Percentiles rank a stretch among this genome's conserved stretches.
Evolutionary conservation across 2,888 invertebrate species (phyloP).

Genomic region (Drosophila suboccidentalis): DNA sequence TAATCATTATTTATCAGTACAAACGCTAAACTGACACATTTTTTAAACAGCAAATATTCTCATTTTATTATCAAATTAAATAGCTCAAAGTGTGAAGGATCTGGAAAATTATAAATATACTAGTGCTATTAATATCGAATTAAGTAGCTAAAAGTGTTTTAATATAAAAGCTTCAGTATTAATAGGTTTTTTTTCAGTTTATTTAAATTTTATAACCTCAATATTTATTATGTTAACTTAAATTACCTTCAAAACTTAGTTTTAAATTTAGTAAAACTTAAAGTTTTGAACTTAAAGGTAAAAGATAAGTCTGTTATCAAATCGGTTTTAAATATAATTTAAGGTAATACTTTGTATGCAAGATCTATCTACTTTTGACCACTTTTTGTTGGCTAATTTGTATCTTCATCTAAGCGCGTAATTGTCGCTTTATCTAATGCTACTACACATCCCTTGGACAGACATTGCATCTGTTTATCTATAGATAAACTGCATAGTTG

Average conservation of each 20-base stretch:
- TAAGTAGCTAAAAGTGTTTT: background rate
- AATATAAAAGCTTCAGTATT: too few relatives aligned
- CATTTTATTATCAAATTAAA: constrained; percentile 5
- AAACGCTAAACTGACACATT: constrained; percentile 13
- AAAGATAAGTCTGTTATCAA: background rate
- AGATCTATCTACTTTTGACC: background rate
- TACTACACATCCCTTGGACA: constrained; percentile 48
- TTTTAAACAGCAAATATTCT: background rate
- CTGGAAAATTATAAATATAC: background rate
- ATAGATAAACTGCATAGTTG: constrained; percentile 45
- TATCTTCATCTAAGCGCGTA: constrained; percentile 10
- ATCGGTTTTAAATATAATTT: background rate
- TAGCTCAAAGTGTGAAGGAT: background rate
- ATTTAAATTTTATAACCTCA: too few relatives aligned
- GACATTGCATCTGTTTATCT: constrained; percentile 45
- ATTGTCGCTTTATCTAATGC: constrained; percentile 20
- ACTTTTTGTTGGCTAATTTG: constrained; percentile 7
- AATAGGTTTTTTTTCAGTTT: too few relatives aligned
- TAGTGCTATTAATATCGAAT: background rate
- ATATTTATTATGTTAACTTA: too few relatives aligned
- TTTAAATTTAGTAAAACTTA: background rate
- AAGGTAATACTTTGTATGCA: background rate
- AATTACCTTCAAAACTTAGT: too few relatives aligned
- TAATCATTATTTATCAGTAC: constrained; percentile 50
- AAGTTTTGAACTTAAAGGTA: background rate